Conservation (phyloP, 2,797 vertebrate species). For the Amblyopsis hoosieri region DNA sequence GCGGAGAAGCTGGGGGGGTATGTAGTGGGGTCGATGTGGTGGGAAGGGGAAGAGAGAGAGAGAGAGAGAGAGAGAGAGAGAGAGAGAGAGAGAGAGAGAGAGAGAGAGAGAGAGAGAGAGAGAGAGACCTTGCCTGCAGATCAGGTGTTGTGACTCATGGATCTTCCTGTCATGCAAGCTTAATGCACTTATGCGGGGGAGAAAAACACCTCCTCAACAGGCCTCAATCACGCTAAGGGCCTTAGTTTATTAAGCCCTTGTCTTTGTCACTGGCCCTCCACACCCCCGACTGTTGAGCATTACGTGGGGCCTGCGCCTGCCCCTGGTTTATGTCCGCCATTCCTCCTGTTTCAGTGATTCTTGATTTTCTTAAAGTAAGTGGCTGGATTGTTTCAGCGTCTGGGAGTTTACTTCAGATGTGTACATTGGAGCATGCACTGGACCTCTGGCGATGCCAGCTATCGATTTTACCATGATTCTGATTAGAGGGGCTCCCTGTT, state of each 20-base stretch:
- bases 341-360: conserved; percentile 35
- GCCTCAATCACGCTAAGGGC: conserved; percentile 41
- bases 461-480: conserved; percentile 76
- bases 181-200: conserved; percentile 40
- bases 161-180: conserved; percentile 29
- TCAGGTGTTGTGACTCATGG: conserved; percentile 49
- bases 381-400: conserved; percentile 46
- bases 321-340: conserved; percentile 46
- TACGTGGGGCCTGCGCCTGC: background rate
- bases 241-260: conserved; percentile 33
- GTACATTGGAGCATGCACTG: conserved; percentile 70
- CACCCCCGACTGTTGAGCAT: conserved; percentile 4
- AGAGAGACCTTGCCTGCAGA: conserved; percentile 37
- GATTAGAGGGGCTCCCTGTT: conserved; percentile 71
- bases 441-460: conserved; percentile 63
- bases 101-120: conserved; percentile 36
- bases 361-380: conserved; percentile 67
- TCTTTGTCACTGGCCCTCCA: conserved; percentile 20
- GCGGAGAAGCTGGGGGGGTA: background rate
- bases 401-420: conserved; percentile 63
- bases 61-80: conserved; percentile 29
- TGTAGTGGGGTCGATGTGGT: conserved; percentile 22
- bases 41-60: conserved; percentile 23
- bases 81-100: conserved; percentile 31
- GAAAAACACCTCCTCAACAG: conserved; percentile 31